Evolutionary conservation across 2,113 vertebrate genomes (phyloP), one percentile per base, ranked within the genome.

Genomic region (Panthera leo): DNA sequence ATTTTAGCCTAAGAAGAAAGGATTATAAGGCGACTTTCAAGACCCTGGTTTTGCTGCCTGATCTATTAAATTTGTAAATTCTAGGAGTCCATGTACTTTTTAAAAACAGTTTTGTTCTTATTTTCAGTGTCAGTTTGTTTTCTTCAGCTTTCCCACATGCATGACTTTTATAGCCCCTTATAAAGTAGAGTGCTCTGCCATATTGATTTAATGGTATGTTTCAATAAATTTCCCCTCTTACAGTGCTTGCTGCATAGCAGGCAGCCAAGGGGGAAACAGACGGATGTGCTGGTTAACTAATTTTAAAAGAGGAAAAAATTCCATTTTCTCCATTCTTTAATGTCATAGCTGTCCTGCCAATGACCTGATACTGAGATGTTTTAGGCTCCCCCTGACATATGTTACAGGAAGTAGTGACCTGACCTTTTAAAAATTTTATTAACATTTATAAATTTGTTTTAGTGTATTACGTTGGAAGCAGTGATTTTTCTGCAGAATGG

Each of bases 361-460:
- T 98, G 98, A 98, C 98, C 98, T 97, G 95, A 71, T 95, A 63
- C 97, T 51, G 45, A 98, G 94, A 98, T 97, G 84, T 94, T 97
- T 98, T 98, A 94, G 97, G 84, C 97, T 97, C 85, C 83, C 92
- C 5, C 19, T 78, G 16, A 95, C 94, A 95, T 76, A 2, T n/a
- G 76, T 95, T 98, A 78, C 80, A 93, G 96, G 96, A 98, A 95
- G 70, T 42, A 89, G 94, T 97, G 98, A 96, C 98, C 98, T 93
- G 98, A 98, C 98, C 98, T 99, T 99, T 98, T 29, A 98, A 97
- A 98, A 94, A 95, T 96, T 90, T 93, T 93, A 97, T 98, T 98
- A 98, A 96, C 98, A 98, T 99, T 98, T 98, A 97, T 96, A 98
- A 97, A 98, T 98, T 95, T 92, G 73, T 98, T 99, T 98, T 97